Base-by-base conservation (phyloP, 1,140 invertebrate species). In the Planococcus citri region DNA sequence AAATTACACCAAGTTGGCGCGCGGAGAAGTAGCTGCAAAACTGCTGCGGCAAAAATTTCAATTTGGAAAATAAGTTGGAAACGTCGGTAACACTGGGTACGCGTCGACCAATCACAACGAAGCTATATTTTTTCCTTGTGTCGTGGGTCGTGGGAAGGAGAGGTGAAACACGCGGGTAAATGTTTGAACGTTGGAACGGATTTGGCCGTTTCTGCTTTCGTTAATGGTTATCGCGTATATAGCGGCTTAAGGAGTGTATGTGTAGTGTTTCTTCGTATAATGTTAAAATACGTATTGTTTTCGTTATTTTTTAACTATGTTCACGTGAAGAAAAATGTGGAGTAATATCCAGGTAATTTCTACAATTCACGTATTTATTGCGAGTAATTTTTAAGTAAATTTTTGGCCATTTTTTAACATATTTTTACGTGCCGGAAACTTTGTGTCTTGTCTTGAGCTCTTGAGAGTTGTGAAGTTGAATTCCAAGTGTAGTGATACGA, bases 131-230 rank as follows among this genome's bases (percentile, higher is more conserved):
- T 64, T 64, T 64, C 60, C 60, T 51, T 51, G 60, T 64, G 60
- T 64, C 60, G 60, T 64, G 60, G 60, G 60, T 64, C 25, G 60
- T 25, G 25, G 9, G 60, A 64, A 27, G 60, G 60, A 25, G 60
- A 64, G 60, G 60, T 64, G 60, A 64, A 64, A 64, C 60, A 64
- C 60, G 60, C 60, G 60, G 60, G 60, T 64, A 64, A n/a, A 64
- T 27, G 60, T 64, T 64, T 64, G 60, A 64, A 64, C 60, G 60
- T 64, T 64, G 60, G 60, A 64, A 64, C 60, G 60, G 41, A 64
- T 64, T 21, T 64, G 60, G 22, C 25, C 60, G 60, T 64, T 64
- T 22, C 60, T 64, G 25, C 60, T 25, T 64, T 64, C 14, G 21
- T 64, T 64, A 51, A 64, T 64, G 60, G 60, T 64, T 64, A 64